Evolutionary conservation across 2,797 vertebrate species (phyloP).

Genomic region (Ceyx erithaca): DNA sequence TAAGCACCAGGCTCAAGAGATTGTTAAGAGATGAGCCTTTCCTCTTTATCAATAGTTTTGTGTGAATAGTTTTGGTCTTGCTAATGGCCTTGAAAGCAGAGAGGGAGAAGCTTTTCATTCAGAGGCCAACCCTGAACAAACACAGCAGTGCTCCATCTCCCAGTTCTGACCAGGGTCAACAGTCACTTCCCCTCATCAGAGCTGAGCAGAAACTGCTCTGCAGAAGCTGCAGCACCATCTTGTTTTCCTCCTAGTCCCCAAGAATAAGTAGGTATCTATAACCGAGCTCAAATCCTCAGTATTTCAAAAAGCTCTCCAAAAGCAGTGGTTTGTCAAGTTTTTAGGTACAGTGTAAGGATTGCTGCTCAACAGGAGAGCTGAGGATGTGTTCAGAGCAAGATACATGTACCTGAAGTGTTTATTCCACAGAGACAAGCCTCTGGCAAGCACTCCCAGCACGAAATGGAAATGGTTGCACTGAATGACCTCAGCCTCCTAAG

Average conservation of each 20-base stretch:
- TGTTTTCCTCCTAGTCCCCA: not conserved
- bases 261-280: not conserved
- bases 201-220: not conserved
- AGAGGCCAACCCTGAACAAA: conserved; percentile 9
- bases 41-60: not conserved
- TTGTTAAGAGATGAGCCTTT: not conserved
- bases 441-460: not conserved
- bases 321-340: not conserved
- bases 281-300: not conserved
- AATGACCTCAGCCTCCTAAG: not conserved
- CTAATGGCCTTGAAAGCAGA: conserved; percentile 6
- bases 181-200: not conserved
- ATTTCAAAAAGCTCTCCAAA: not conserved
- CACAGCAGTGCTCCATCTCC: not conserved
- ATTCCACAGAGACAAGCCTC: not conserved
- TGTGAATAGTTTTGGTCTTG: not conserved
- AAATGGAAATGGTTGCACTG: not conserved
- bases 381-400: not conserved
- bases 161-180: not conserved
- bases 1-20: not conserved
- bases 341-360: not conserved
- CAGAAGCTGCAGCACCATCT: not conserved
- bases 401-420: not conserved
- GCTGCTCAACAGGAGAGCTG: not conserved
- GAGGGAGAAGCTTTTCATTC: conserved; percentile 11